Evolutionary conservation across 2,797 vertebrate species (phyloP).

Genomic region (Hirundo rustica): DNA sequence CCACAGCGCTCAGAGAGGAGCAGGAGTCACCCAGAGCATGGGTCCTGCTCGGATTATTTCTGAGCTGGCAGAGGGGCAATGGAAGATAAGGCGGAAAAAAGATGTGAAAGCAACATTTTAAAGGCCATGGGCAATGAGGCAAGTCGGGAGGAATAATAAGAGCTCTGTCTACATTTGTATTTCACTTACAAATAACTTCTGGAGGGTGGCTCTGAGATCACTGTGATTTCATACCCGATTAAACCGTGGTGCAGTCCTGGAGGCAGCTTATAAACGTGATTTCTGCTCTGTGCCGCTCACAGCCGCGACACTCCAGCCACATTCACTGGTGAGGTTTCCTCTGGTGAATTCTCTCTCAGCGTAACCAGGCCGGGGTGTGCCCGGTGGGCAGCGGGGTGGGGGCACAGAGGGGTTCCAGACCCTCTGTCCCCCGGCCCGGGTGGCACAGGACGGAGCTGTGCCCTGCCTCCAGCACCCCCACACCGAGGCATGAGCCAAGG

Average conservation of each 20-base stretch:
- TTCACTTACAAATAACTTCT: background rate
- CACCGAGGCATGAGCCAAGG: fast-evolving
- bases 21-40: background rate
- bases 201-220: background rate
- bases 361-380: fast-evolving
- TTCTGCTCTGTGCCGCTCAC: background rate
- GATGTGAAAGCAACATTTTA: background rate
- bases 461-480: fast-evolving
- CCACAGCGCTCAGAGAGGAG: background rate
- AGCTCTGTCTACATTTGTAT: background rate
- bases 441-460: background rate
- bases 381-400: fast-evolving
- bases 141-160: slow-evolving; percentile 19
- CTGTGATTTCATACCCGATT: slow-evolving; percentile 36
- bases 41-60: background rate
- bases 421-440: background rate
- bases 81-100: background rate
- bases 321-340: fast-evolving
- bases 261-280: background rate
- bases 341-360: background rate
- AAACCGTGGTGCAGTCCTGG: background rate
- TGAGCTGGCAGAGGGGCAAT: background rate
- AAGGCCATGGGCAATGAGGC: slow-evolving; percentile 8
- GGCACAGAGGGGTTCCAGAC: background rate
- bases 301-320: fast-evolving